Base-by-base conservation (phyloP, 1,140 invertebrate species). In the Listronotus oregonensis region DNA sequence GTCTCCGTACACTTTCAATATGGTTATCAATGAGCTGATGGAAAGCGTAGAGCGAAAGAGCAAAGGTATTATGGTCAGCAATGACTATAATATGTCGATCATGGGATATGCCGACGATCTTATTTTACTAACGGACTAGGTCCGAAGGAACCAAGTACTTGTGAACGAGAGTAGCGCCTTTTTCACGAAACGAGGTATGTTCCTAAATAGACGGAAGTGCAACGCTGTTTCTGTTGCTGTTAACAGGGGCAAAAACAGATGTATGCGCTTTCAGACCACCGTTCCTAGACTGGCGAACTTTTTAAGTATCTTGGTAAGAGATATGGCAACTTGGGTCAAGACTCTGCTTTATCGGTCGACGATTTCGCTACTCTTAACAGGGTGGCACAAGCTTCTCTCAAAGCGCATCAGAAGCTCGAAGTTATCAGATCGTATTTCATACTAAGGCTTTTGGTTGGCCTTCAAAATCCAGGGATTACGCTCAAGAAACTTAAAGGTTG, bases 1-100 rank as follows among this genome's bases (percentile, higher is more conserved):
- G 6, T 80, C 78, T 0, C 79, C 81, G 1, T 27, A 81, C 0
- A 66, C 84, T 0, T 84, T 84, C 58, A 83, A 83, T 64, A 59
- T 80, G 39, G 78, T 78, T 0, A 73, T 84, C 44, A 80, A 84
- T 47, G 66, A 75, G 3, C 61, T 80, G 0, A 66, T 82, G 0
- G 63, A 49, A 37, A 12, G 12, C 0, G 6, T 3, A 34, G 2
- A 39, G 66, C 14, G 40, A 66, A 11, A 14, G 7, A 6, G 17
- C 27, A 7, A 37, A 27, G 56, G 64, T 6, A 11, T 60, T 6
- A 5, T 3, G 0, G 21, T 54, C 5, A 17, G 14, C 6, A 12
- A 6, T 6, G 32, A 27, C 0, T 14, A 11, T 32, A 14, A 15
- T 0, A 34, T 39, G 5, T 15, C 54, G 15, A 27, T 54, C 43